Evolutionary conservation across 2,888 invertebrate species (phyloP), one percentile per base, ranked within the genome.

Genomic region (Abrostola tripartita): DNA sequence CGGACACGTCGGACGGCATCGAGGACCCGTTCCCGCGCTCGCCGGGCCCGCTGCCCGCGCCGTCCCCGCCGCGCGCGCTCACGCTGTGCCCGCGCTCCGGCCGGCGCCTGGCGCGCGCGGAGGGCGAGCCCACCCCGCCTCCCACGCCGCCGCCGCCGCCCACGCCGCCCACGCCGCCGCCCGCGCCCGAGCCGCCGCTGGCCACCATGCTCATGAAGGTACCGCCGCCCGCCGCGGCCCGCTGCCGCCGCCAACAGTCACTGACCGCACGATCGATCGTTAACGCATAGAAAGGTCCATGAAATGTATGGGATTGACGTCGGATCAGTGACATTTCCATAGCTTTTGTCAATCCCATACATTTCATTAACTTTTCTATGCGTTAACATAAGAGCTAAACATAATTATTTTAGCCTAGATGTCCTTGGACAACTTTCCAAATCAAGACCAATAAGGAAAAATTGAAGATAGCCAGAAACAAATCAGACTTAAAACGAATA

Each of bases 41-140:
- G 40, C 88, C 93, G 61, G 94, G 94, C 47, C 90, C 95, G 10
- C 81, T 95, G 67, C 95, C 95, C 67, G 87, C 96, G 50, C 90
- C 96, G 11, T 96, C 96, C 83, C 97, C 97, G 24, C 96, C 96
- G 9, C 95, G 96, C 65, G 96, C 96, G 60, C 96, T 97, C 60
- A 96, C 97, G 52, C 92, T 98, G 72, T 97, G 97, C 65, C 94
- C 94, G 54, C 69, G 56, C 44, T 78, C 90, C 8, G 94, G 94
- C 10, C 79, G 81, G 62, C 85, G 95, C 1, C 86, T 95, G 66
- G 95, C 96, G 73, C 95, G 96, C 77, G 96, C 96, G 1, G 96
- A 96, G 90, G 95, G 95, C 63, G 95, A 96, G 88, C 95, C 95
- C 78, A 95, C 96, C 58, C 95, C 95, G 62, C 95, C 95, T 76